phyloP scores from a whole-genome alignment of 2,797 vertebrate species.

The Taenioides sp. region DNA sequence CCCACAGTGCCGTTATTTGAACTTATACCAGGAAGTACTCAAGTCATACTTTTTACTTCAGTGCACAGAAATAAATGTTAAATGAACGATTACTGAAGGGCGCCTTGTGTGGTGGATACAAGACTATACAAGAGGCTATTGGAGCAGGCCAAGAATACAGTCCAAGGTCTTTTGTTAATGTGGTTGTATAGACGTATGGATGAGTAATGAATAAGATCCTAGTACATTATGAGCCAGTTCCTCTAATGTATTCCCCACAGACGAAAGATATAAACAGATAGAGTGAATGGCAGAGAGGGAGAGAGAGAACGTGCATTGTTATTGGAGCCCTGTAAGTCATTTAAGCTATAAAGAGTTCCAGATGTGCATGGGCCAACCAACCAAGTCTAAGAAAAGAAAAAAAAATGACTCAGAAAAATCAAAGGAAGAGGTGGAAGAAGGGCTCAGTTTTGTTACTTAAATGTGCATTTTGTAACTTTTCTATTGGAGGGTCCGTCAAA shows the following conservation, averaged over 20 bases:
- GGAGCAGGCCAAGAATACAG: slow-evolving; percentile 47
- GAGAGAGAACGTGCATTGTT: slow-evolving; percentile 63
- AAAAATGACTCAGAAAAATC: slow-evolving; percentile 47
- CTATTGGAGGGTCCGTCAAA: no score
- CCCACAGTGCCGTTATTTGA: slow-evolving; percentile 45
- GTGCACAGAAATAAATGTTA: slow-evolving; percentile 57
- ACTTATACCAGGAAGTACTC: slow-evolving; percentile 56
- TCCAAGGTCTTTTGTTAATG: slow-evolving; percentile 17
- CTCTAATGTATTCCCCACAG: slow-evolving; percentile 66
- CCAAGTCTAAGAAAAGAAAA: slow-evolving; percentile 51
- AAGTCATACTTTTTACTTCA: slow-evolving; percentile 37
- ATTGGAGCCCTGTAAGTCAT: slow-evolving; percentile 80
- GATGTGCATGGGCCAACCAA: slow-evolving; percentile 70
- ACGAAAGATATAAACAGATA: slow-evolving; percentile 72
- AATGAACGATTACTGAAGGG: slow-evolving; percentile 43
- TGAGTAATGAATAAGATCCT: slow-evolving; percentile 72
- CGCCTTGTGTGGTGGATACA: slow-evolving; percentile 26
- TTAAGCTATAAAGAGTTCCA: slow-evolving; percentile 83
- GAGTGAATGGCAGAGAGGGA: slow-evolving; percentile 45
- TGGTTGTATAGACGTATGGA: slow-evolving; percentile 31
- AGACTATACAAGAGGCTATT: slow-evolving; percentile 33
- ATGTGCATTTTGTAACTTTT: no score
- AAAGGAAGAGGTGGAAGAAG: slow-evolving; percentile 23
- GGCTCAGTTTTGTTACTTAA: no score
- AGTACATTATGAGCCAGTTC: slow-evolving; percentile 58